phyloP scores from a whole-genome alignment of 2,888 invertebrate genomes.

The Phengaris alcon region DNA sequence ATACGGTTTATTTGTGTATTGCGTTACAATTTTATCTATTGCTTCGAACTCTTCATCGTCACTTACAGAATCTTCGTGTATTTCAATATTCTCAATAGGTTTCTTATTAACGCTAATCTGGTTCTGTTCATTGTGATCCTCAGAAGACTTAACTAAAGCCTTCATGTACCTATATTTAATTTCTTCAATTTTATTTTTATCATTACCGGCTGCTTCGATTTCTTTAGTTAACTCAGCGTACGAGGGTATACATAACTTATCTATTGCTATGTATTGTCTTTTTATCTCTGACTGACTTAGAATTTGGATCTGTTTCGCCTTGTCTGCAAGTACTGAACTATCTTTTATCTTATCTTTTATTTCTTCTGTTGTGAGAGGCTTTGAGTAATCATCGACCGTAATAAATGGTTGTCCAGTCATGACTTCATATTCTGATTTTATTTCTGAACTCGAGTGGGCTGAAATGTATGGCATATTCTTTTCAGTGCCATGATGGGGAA shows the following conservation, averaged over 20 bases:
- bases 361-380: slow-evolving; percentile 56
- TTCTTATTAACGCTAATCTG: slow-evolving; percentile 25
- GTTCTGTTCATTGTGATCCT: slow-evolving; percentile 39
- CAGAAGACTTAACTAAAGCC: slow-evolving; percentile 53
- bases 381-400: slow-evolving; percentile 54
- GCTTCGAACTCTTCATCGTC: slow-evolving; percentile 59
- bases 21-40: slow-evolving; percentile 64
- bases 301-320: slow-evolving; percentile 70
- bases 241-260: slow-evolving; percentile 53
- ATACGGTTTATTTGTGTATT: slow-evolving; percentile 66
- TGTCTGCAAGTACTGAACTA: slow-evolving; percentile 62
- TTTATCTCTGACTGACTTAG: slow-evolving; percentile 46
- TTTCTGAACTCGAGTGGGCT: slow-evolving; percentile 55
- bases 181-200: slow-evolving; percentile 52
- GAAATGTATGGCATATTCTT: slow-evolving; percentile 57
- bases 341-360: slow-evolving; percentile 57
- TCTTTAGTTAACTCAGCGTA: slow-evolving; percentile 53
- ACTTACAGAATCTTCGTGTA: slow-evolving; percentile 40
- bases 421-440: slow-evolving; percentile 67
- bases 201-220: slow-evolving; percentile 53
- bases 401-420: slow-evolving; percentile 74
- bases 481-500: slow-evolving; percentile 44
- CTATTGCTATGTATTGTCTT: slow-evolving; percentile 54
- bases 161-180: slow-evolving; percentile 65
- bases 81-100: slow-evolving; percentile 32